Conservation (phyloP, 2,888 invertebrate genomes). For the Colostygia pectinataria region DNA sequence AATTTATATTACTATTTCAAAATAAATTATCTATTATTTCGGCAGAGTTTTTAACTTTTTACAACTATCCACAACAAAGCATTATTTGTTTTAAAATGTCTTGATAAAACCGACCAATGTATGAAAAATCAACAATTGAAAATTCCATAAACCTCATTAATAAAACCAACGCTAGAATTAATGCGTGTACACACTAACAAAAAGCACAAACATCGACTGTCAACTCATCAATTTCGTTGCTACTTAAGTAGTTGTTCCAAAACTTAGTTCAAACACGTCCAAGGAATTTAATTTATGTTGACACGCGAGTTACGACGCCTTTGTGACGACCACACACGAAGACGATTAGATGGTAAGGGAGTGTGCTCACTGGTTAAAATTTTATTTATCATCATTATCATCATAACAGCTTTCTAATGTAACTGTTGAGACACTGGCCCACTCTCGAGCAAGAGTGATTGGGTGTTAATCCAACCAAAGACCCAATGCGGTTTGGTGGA, state of each 20-base stretch:
- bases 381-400: too few relatives aligned
- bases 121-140: slow-evolving; percentile 7
- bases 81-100: too few relatives aligned
- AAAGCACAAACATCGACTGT: slow-evolving; percentile 43
- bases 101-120: slow-evolving; percentile 18
- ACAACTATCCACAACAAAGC: too few relatives aligned
- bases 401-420: too few relatives aligned
- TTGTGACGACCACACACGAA: slow-evolving; percentile 60
- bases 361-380: slow-evolving; percentile 14
- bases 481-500: too few relatives aligned
- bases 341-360: slow-evolving; percentile 43
- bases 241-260: slow-evolving; percentile 62
- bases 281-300: slow-evolving; percentile 65
- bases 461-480: too few relatives aligned
- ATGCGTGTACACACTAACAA: slow-evolving; percentile 39
- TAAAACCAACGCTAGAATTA: slow-evolving; percentile 20
- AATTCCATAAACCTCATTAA: slow-evolving; percentile 8
- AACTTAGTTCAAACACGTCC: slow-evolving; percentile 51
- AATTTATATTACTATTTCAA: too few relatives aligned
- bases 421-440: too few relatives aligned
- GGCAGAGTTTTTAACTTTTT: too few relatives aligned
- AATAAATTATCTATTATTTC: too few relatives aligned
- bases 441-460: too few relatives aligned
- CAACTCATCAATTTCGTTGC: slow-evolving; percentile 49
- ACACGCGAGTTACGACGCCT: slow-evolving; percentile 50